phyloP scores from a whole-genome alignment of 2,888 invertebrate species.

The Plagodis dolabraria region DNA sequence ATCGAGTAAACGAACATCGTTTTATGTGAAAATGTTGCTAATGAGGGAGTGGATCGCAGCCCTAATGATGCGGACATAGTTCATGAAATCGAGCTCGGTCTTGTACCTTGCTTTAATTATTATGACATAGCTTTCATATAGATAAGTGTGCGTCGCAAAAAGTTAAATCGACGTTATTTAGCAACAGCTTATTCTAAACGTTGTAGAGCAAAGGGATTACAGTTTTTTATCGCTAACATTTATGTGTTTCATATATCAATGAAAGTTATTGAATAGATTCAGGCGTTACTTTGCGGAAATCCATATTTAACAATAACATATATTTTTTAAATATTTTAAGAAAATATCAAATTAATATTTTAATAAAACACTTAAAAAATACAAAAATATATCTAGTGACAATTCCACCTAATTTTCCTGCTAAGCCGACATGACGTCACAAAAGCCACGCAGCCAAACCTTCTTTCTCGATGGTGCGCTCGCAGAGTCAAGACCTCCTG shows the following conservation, averaged over 20 bases:
- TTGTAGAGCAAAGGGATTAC: conserved; percentile 32
- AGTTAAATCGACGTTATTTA: conserved; percentile 32
- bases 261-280: no score
- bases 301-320: no score
- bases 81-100: conserved; percentile 59
- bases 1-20: conserved; percentile 68
- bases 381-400: no score
- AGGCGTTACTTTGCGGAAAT: no score
- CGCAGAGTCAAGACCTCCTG: no score
- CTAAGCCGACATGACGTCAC: no score
- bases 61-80: conserved; percentile 74
- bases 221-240: conserved; percentile 3
- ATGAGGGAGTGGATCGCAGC: conserved; percentile 69
- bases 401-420: no score
- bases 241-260: not conserved
- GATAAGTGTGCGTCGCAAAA: conserved; percentile 37
- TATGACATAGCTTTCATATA: conserved; percentile 48
- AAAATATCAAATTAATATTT: no score
- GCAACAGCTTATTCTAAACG: conserved; percentile 33
- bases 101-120: conserved; percentile 50
- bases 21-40: conserved; percentile 80
- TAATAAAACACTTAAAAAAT: no score
- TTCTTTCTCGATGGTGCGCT: no score
- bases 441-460: no score
- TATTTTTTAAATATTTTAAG: no score